Conservation (phyloP, 2,113 vertebrate genomes). For the Elephantulus edwardii region DNA sequence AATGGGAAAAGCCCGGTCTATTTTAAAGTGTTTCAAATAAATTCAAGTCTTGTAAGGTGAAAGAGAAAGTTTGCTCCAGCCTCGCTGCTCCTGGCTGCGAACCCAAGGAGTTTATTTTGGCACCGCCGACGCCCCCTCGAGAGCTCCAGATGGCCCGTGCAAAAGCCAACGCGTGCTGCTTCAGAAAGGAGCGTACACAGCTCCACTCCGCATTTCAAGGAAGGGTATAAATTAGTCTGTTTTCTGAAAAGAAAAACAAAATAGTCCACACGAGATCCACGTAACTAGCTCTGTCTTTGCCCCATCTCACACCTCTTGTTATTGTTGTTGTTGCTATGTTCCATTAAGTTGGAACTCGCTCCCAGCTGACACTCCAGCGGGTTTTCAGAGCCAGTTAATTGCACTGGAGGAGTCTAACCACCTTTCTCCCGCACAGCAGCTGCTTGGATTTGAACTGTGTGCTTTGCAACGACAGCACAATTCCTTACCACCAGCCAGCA, state of each 20-base stretch:
- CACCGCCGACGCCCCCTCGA: slow-evolving; percentile 62
- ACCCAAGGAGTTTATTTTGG: slow-evolving; percentile 65
- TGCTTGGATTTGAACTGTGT: too few species aligned
- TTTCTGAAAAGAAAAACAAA: background rate
- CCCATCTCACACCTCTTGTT: too few species aligned
- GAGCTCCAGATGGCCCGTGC: slow-evolving; percentile 33
- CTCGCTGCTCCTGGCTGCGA: slow-evolving; percentile 42
- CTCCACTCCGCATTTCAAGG: slow-evolving; percentile 61
- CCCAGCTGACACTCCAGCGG: too few species aligned
- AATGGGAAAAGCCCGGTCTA: slow-evolving; percentile 62
- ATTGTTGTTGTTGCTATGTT: background rate
- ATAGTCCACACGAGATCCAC: background rate
- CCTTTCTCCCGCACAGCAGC: too few species aligned
- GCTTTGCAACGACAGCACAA: too few species aligned
- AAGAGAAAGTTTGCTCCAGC: slow-evolving; percentile 61
- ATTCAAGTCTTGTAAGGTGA: slow-evolving; percentile 68
- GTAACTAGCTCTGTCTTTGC: background rate
- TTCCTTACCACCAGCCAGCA: too few species aligned
- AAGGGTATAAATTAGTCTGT: slow-evolving; percentile 48
- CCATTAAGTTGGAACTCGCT: background rate
- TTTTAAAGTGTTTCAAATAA: slow-evolving; percentile 68
- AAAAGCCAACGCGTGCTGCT: slow-evolving; percentile 50
- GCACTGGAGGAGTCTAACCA: too few species aligned
- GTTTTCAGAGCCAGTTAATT: too few species aligned
- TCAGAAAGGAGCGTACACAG: slow-evolving; percentile 47